Evolutionary conservation across 2,888 invertebrate genomes (phyloP), one percentile per base, ranked within the genome.

Genomic region (Sinohyriopsis cumingii): DNA sequence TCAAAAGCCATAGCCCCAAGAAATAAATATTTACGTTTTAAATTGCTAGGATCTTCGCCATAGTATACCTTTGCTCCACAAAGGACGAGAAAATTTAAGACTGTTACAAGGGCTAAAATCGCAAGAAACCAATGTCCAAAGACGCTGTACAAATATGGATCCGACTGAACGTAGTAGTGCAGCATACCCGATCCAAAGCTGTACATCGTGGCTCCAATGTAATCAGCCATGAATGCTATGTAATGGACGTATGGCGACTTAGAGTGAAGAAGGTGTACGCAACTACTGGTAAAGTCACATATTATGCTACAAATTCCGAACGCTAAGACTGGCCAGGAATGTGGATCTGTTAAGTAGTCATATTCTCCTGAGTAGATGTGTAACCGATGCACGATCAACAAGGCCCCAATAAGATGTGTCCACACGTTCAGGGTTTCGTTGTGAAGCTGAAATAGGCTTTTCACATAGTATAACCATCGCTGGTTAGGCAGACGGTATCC

Each of bases 401-500:
- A 76, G 60, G 73, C 69, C 9, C 79, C 80, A 20, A 86, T 72
- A 60, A 86, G 55, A 63, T 86, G 86, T 20, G 84, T 83, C 86
- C 86, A 86, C 9, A 85, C 82, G 62, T 86, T 86, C 55, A 86
- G 72, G 5, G 82, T 82, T 69, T 86, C 86, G 67, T 86, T 86
- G 75, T 86, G 86, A 15, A 85, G 69, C 69, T 84, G 83, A 62
- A 86, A 85, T 20, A 84, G 59, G 67, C 84, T 86, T 65, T 63
- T 62, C 28, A 85, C 33, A 67, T 84, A 86, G 75, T 84, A 83
- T 33, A 68, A 72, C 86, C 85, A 86, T 54, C 82, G 76, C 60
- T 77, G 77, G 69, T 81, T 63, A 5, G 79, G 75, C 53, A 75
- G 73, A 9, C 86, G 77, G 71, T 84, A 86, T 12, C 86, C 86